Evolutionary conservation across 2,113 vertebrate genomes (phyloP), one percentile per base, ranked within the genome.

Genomic region (Aptenodytes forsteri): DNA sequence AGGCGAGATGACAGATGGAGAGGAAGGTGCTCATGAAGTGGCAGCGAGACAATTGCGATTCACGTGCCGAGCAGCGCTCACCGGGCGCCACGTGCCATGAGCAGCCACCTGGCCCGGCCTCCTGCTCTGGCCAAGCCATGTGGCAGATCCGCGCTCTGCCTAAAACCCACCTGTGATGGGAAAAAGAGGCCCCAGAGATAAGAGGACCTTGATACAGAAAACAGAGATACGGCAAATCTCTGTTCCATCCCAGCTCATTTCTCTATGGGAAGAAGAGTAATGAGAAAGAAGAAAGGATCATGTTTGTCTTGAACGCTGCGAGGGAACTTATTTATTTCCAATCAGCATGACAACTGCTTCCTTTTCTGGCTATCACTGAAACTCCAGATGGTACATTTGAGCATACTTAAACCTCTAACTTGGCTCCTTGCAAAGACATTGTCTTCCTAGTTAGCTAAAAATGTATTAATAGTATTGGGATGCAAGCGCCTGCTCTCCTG

Each of bases 381-480:
- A 64, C 85, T 97, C 94, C 97, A 97, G 97, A 98, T 98, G 97
- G 95, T 91, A 58, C 78, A 32, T 83, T 65, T 44, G 93, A 96
- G 89, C 76, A 27, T 59, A 54, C 83, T 95, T 58, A 42, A 95
- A 73, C 77, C 80, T 90, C 85, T 49, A 70, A 82, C 83, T 49
- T 82, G 80, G 82, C 91, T 95, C 81, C 71, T 86, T 54, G 47
- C 80, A 55, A 81, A 77, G 94, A 64, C 80, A 72, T 40, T 71
- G 55, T 85, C 80, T 61, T 89, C 79, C 90, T 75, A 86, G 44
- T 23, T 58, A n/a, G 79, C 91, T 90, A 36, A 58, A 96, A 92
- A 86, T 34, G n/a, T 55, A 90, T 79, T 55, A 25, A 23, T n/a
- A 34, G 71, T 23, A 20, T 1, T 27, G 67, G 70, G 84, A 42